Conservation (phyloP, 2,888 invertebrate species). For the Ptilodon capucinus region DNA sequence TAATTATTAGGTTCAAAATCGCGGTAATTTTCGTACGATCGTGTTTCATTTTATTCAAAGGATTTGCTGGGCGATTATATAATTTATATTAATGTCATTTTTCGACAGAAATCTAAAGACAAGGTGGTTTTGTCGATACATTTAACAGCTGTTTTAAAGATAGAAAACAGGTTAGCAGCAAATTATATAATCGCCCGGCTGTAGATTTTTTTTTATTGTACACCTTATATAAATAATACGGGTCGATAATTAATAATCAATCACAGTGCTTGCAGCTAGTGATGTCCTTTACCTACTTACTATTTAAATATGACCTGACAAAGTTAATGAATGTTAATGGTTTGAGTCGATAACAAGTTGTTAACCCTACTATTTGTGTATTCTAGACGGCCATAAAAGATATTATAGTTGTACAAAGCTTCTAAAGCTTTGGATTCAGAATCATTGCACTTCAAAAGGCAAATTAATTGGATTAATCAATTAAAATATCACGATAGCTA, state of each 20-base stretch:
- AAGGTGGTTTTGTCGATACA: too few relatives aligned
- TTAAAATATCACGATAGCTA: too few relatives aligned
- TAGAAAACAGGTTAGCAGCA: too few relatives aligned
- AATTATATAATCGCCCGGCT: too few relatives aligned
- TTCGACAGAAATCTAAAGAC: too few relatives aligned
- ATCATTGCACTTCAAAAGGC: background rate
- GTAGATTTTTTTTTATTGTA: too few relatives aligned
- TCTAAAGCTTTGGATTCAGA: background rate
- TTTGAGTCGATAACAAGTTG: background rate
- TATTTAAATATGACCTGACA: background rate
- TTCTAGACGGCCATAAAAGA: background rate
- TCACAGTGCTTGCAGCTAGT: background rate
- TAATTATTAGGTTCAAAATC: too few relatives aligned
- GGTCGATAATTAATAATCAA: background rate
- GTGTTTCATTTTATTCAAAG: too few relatives aligned
- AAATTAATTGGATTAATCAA: conserved; percentile 1
- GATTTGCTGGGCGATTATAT: too few relatives aligned
- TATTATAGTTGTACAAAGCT: background rate
- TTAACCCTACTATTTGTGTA: background rate
- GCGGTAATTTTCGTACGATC: too few relatives aligned
- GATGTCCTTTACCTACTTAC: background rate
- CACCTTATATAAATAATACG: background rate
- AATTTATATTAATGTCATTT: too few relatives aligned
- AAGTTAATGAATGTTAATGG: background rate
- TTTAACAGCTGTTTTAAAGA: too few relatives aligned